These are phyloP conservation scores for Dromius quadrimaculatus DNA, from an alignment of 2,888 invertebrate genomes.

Conservation along the genomic window DNA sequence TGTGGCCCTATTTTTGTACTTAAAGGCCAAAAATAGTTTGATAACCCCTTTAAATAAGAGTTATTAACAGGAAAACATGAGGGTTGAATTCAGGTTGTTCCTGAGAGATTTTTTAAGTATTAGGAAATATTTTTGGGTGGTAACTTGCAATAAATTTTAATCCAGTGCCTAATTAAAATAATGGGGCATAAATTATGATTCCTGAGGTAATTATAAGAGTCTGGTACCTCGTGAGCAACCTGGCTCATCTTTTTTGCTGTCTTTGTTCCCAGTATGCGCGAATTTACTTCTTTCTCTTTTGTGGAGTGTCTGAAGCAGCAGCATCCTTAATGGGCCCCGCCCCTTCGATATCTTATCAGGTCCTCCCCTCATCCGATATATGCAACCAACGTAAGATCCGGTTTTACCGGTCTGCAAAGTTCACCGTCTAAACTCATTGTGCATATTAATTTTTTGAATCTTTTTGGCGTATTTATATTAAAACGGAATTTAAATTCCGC, in stretches of 20 bases:
- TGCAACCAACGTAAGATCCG: constrained; percentile 30
- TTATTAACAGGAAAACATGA: too few species aligned
- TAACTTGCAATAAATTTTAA: too few species aligned
- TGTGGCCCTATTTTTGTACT: too few species aligned
- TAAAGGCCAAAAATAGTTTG: too few species aligned
- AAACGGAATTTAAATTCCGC: constrained; percentile 38
- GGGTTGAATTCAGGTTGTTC: too few species aligned
- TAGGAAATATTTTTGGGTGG: too few species aligned
- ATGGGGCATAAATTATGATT: constrained; percentile 24
- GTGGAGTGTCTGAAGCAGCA: too few species aligned
- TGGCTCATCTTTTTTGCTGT: not conserved
- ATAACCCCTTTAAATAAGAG: too few species aligned
- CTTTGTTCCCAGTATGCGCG: constrained; percentile 19
- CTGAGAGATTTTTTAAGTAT: too few species aligned
- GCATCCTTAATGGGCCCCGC: constrained; percentile 41
- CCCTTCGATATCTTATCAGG: constrained; percentile 49
- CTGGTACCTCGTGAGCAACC: constrained; percentile 33
- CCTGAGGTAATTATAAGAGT: constrained; percentile 27
- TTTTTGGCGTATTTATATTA: constrained; percentile 34
- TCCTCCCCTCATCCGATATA: constrained; percentile 38
- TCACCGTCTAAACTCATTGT: not conserved
- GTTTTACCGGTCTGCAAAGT: constrained; percentile 34
- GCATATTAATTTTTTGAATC: constrained; percentile 5
- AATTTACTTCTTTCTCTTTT: constrained; percentile 36
- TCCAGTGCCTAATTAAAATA: too few species aligned